Percentiles rank a stretch among this genome's conserved stretches.
Conservation (phyloP, 2,113 vertebrate species). For the Vimba vimba region DNA sequence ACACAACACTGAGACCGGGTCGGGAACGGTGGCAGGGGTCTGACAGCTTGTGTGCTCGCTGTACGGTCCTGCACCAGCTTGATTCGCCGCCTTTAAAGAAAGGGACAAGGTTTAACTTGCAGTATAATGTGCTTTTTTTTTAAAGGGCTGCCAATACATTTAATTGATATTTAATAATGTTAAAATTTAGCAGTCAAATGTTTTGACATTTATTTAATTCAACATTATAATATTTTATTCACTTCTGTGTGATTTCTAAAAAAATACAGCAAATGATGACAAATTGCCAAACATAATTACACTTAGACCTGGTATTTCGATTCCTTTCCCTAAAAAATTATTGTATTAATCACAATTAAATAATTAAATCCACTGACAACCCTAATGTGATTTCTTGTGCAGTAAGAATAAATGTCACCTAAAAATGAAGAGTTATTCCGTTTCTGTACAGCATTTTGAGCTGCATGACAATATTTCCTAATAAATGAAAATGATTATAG, state of each 20-base stretch:
- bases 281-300: background rate
- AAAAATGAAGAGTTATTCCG: background rate
- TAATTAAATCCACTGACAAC: background rate
- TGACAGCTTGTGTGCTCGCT: slow-evolving; percentile 85
- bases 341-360: background rate
- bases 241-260: background rate
- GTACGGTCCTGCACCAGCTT: slow-evolving; percentile 88
- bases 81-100: slow-evolving; percentile 85
- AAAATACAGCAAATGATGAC: background rate
- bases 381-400: background rate
- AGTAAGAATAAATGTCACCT: background rate
- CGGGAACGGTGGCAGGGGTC: slow-evolving; percentile 85
- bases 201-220: background rate
- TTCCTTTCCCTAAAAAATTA: too few species aligned
- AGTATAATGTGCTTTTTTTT: too few species aligned
- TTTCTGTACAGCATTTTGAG: background rate
- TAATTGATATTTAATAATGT: background rate
- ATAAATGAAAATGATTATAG: background rate
- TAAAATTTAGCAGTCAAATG: background rate
- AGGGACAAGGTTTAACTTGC: background rate
- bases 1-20: slow-evolving; percentile 77
- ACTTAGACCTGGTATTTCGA: background rate
- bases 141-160: background rate
- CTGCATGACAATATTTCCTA: background rate
- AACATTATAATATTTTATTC: background rate